phyloP scores from a whole-genome alignment of 2,797 vertebrate species.

The Natrix natrix region DNA sequence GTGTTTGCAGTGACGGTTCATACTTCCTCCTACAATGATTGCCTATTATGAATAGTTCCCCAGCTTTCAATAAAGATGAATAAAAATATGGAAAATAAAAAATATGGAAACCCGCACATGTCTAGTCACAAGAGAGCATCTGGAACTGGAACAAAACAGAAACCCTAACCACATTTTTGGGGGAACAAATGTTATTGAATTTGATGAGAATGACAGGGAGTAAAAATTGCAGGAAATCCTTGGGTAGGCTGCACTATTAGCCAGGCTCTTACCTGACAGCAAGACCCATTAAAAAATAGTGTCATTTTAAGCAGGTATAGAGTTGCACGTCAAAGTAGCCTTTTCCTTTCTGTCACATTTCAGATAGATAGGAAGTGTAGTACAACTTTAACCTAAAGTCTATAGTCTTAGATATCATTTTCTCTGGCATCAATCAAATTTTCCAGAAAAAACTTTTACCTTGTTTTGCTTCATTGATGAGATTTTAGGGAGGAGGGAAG shows the following conservation, averaged over 20 bases:
- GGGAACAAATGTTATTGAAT: background rate
- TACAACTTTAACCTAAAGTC: background rate
- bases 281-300: background rate
- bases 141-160: background rate
- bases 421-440: background rate
- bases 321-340: background rate
- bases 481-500: background rate
- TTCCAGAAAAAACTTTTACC: background rate
- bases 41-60: background rate
- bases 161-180: background rate
- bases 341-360: background rate
- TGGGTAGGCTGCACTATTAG: background rate
- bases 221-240: background rate
- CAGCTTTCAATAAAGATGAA: background rate
- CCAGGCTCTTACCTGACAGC: too few relatives aligned
- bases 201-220: background rate
- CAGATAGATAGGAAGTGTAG: background rate
- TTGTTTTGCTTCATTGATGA: background rate
- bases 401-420: background rate
- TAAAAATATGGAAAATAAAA: background rate
- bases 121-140: background rate
- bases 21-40: background rate
- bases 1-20: background rate
- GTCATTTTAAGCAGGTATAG: background rate
- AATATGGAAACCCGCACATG: background rate